A percentile compares a stretch with the other conserved stretches of the same genome.
phyloP scores from a whole-genome alignment of 2,888 invertebrate species.

The Agrenia bidenticulata region DNA sequence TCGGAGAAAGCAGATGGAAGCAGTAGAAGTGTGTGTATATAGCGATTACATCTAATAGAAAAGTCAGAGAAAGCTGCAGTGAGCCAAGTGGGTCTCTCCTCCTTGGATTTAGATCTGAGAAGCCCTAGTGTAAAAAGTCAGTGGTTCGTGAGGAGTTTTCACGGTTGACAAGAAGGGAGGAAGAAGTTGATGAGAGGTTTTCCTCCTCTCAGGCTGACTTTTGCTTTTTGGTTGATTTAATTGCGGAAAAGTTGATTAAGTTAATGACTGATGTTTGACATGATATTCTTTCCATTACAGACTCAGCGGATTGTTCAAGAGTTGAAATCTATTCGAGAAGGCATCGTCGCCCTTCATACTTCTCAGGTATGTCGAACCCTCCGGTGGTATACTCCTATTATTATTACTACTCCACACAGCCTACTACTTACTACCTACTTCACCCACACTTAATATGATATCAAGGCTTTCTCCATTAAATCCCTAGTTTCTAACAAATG shows the following conservation, averaged over 20 bases:
- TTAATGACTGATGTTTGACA: conserved; percentile 10
- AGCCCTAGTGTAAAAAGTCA: background rate
- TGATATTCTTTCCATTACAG: background rate
- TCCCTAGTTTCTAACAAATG: too few species aligned
- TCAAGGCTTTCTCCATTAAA: too few species aligned
- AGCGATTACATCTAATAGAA: too few species aligned
- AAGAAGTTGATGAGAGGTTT: conserved; percentile 9
- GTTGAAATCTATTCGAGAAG: too few species aligned
- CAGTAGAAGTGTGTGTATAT: too few species aligned
- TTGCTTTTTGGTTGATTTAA: conserved; percentile 4
- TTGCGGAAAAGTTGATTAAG: conserved; percentile 12
- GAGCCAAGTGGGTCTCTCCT: background rate
- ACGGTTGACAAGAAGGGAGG: conserved; percentile 8
- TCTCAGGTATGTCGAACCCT: too few species aligned
- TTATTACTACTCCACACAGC: too few species aligned
- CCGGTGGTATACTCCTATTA: too few species aligned
- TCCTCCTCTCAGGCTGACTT: conserved; percentile 4
- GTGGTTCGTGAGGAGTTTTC: background rate
- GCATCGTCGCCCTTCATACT: too few species aligned
- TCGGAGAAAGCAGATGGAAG: background rate
- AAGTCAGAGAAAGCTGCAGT: background rate
- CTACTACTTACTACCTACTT: too few species aligned
- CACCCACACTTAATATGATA: too few species aligned
- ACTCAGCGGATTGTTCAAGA: too few species aligned
- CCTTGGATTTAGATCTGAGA: background rate